Evolutionary conservation across 2,888 invertebrate species (phyloP).

Genomic region (Drosophila mimetica): DNA sequence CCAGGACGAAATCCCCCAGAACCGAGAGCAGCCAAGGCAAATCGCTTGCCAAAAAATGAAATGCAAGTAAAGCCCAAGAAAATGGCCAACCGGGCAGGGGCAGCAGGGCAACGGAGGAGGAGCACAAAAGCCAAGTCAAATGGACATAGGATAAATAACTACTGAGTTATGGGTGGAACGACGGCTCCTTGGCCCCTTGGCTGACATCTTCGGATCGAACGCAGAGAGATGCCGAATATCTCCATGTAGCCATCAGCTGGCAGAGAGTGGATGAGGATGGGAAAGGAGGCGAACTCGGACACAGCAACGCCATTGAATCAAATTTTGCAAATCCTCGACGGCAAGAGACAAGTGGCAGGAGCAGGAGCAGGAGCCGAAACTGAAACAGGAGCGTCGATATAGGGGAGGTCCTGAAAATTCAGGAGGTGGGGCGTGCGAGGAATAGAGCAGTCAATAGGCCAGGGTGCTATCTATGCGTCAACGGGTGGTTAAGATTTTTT

Average conservation of each 20-base stretch:
- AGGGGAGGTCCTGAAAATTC: constrained; percentile 2
- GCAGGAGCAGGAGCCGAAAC: neutral
- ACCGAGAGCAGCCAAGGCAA: constrained; percentile 4
- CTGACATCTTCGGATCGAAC: constrained; percentile 41
- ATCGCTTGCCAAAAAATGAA: constrained; percentile 16
- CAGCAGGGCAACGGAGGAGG: constrained; percentile 6
- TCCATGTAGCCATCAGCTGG: constrained; percentile 72
- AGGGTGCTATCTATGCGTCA: constrained; percentile 51
- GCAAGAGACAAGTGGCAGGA: constrained; percentile 62
- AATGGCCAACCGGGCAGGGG: constrained; percentile 29
- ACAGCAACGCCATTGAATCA: constrained; percentile 58
- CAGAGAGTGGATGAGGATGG: constrained; percentile 26
- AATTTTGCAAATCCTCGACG: constrained; percentile 74
- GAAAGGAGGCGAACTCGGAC: constrained; percentile 2
- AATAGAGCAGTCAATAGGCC: constrained; percentile 55
- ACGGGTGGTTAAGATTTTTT: constrained; percentile 79
- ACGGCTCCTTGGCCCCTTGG: constrained; percentile 52
- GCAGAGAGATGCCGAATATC: constrained; percentile 71
- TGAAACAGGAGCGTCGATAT: constrained; percentile 23
- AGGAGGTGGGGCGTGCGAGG: constrained; percentile 1
- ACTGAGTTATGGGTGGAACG: constrained; percentile 66
- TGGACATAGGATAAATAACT: constrained; percentile 77
- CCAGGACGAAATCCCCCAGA: constrained; percentile 16
- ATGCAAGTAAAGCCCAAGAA: constrained; percentile 38
- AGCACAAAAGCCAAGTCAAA: constrained; percentile 66